Evolutionary conservation across 2,888 invertebrate species (phyloP).

Genomic region (Ypsolopha sequella): DNA sequence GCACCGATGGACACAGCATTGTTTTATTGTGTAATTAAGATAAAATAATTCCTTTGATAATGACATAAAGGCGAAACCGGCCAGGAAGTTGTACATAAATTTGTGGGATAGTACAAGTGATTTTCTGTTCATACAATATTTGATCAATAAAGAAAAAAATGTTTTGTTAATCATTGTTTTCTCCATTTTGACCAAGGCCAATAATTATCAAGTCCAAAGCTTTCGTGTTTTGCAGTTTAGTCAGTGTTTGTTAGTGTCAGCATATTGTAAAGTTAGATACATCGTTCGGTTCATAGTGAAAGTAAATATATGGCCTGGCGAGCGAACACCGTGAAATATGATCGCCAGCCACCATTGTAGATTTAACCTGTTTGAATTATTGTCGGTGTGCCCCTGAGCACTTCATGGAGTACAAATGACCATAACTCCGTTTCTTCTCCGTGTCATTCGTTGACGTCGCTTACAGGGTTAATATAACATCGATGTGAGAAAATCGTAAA

Average conservation of each 20-base stretch:
- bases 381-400: not conserved
- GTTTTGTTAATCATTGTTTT: no score
- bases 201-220: not conserved
- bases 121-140: no score
- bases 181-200: no score
- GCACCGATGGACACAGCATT: no score
- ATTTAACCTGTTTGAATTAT: conserved; percentile 1
- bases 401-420: not conserved
- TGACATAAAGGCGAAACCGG: no score
- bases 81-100: no score
- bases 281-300: conserved; percentile 3
- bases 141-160: no score
- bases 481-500: not conserved
- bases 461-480: not conserved
- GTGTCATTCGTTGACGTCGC: not conserved
- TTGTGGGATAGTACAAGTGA: no score
- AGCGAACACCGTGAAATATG: conserved; percentile 3
- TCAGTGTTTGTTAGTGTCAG: not conserved
- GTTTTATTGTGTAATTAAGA: no score
- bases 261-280: not conserved
- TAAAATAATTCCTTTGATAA: no score
- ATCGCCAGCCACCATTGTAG: not conserved
- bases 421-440: not conserved
- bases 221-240: not conserved
- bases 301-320: conserved; percentile 2